These are phyloP conservation scores for Cantharis rustica DNA, from an alignment of 2,888 invertebrate species.

Conservation along the genomic window DNA sequence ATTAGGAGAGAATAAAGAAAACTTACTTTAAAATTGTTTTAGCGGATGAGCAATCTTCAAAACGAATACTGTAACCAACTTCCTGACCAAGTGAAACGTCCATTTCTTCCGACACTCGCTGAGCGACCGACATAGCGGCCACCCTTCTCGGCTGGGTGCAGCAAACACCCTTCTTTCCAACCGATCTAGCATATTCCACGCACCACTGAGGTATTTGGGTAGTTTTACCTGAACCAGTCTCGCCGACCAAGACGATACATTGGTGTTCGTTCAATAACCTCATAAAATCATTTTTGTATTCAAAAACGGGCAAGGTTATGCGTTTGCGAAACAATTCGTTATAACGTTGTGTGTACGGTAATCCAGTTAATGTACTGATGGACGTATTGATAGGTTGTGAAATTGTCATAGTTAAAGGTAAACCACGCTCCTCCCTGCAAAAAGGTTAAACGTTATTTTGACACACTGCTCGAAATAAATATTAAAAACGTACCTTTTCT, in stretches of 20 bases:
- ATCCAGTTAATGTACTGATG: conserved; percentile 78
- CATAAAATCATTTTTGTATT: conserved; percentile 96
- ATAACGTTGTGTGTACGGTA: conserved; percentile 87
- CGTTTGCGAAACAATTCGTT: conserved; percentile 88
- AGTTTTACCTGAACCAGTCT: conserved; percentile 99
- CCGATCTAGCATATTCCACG: conserved; percentile 71
- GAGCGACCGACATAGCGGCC: conserved; percentile 99
- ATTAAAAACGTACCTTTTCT: conserved; percentile 67
- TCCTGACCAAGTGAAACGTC: conserved; percentile 91
- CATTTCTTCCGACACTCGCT: conserved; percentile 99
- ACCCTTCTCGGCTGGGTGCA: conserved; percentile 98
- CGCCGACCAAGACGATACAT: conserved; percentile 95
- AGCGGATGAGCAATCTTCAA: conserved; percentile 96
- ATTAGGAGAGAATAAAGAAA: not conserved
- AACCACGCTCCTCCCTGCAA: conserved; percentile 64
- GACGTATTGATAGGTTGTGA: conserved; percentile 55
- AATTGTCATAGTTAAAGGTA: conserved; percentile 45
- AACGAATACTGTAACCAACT: conserved; percentile 97
- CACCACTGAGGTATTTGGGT: conserved; percentile 99
- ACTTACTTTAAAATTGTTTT: conserved; percentile 88
- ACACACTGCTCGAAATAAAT: conserved; percentile 60
- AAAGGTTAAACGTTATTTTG: not conserved
- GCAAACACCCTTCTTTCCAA: conserved; percentile 80
- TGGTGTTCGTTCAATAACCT: conserved; percentile 90
- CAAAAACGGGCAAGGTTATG: conserved; percentile 94